These are phyloP conservation scores for Cariama cristata DNA, from an alignment of 2,113 vertebrate genomes.

Conservation along the genomic window DNA sequence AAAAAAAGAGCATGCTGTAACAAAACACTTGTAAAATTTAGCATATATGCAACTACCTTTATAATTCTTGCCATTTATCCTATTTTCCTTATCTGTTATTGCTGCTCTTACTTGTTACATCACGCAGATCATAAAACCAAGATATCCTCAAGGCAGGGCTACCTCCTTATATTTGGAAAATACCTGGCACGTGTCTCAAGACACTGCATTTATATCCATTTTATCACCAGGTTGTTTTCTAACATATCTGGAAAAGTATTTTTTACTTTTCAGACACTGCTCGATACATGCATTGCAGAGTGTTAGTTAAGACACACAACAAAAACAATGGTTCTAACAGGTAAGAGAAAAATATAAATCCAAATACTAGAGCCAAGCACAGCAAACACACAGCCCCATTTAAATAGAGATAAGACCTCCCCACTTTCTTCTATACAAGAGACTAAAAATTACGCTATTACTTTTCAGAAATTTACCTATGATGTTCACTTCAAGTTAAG, in stretches of 20 bases:
- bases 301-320: not conserved
- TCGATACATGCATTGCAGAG: accelerated
- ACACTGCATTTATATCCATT: not conserved
- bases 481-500: not conserved
- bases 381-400: not conserved
- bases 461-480: not conserved
- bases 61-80: not conserved
- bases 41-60: not conserved
- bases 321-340: not conserved
- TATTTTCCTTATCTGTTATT: not conserved
- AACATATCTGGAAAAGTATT: not conserved
- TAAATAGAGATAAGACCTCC: not conserved
- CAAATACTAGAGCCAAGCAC: not conserved
- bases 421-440: not conserved
- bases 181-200: not conserved
- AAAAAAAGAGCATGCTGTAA: not conserved
- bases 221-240: not conserved
- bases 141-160: not conserved
- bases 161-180: not conserved
- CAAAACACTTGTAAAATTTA: not conserved
- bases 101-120: not conserved
- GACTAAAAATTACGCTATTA: not conserved
- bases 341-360: not conserved
- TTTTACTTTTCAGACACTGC: not conserved
- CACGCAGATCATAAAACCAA: not conserved